Base-by-base conservation (phyloP, 2,888 invertebrate genomes). In the Ormia ochracea region DNA sequence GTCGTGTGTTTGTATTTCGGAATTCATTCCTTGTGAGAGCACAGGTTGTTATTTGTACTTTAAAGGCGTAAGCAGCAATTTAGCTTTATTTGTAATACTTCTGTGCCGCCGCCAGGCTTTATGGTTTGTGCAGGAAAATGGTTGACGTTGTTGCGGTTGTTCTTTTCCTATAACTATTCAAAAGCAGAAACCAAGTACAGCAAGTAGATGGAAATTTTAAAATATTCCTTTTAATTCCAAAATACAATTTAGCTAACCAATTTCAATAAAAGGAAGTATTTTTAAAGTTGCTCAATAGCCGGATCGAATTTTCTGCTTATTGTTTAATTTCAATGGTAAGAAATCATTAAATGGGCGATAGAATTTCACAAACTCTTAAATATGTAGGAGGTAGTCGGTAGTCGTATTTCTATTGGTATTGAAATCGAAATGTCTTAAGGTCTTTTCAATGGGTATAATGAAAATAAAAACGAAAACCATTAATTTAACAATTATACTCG, bases 31-130 rank as follows among this genome's bases (percentile, higher is more conserved):
- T 41, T 68, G 23, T n/a, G 12, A 48, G 21, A 56, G 54, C 78
- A n/a, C n/a, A 72, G 78, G 78, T 61, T 72, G 61, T 43, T 63
- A 63, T 31, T 52, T 41, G 65, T 43, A 45, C 59, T 58, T 41
- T 56, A 54, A 45, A 78, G 48, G 73, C 73, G 66, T 63, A 78
- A 68, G 78, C 73, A 72, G 68, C 66, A 68, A 78, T 68, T 68
- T 73, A 14, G 54, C 73, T 78, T 73, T 41, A 63, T 68, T 78
- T 68, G 78, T 48, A 78, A 73, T 73, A 68, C 61, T 73, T 48
- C 52, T 56, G 61, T 73, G 56, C 78, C 73, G 72, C 72, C 73
- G 43, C 36, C 41, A 68, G 78, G 61, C 61, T 48, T 78, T 61
- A 36, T 54, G 31, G 21, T 61, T 70, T 41, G n/a, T 58, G 26